Base-by-base conservation (phyloP, 2,113 vertebrate species). In the Corythornis madagascariensis region DNA sequence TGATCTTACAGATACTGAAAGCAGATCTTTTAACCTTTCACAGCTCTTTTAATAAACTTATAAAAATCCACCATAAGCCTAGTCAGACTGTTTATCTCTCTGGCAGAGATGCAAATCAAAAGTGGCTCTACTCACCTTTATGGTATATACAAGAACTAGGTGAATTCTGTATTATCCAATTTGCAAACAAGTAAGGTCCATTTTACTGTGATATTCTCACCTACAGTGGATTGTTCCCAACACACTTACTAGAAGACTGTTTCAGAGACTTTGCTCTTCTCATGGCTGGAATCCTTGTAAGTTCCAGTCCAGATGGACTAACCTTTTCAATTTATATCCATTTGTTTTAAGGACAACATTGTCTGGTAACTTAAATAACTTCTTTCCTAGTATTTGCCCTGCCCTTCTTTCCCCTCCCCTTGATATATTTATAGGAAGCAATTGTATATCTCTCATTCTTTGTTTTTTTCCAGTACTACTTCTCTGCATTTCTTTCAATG, bases 281-380 rank as follows among this genome's bases (percentile, higher is more conserved):
- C 55, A 74, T 70, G 33, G 17, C 43, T 76, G 91, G 71, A 91
- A 94, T 78, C 5, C 6, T n/a, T 45, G 76, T 85, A 43, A 88
- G 29, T 42, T 92, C 67, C 64, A 52, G 85, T 15, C 75, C 47
- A 47, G 29, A 77, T 61, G 47, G 61, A 45, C 83, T 50, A 83
- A 82, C 69, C 86, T 92, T 35, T 91, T 35, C 84, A 96, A 94
- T 95, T 90, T 95, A 95, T 96, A 96, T 90, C 90, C 93, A 86
- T 89, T 93, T 95, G 45, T 93, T 93, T 92, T 94, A 92, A 93
- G 93, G 89, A 89, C 94, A 95, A 92, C 91, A 92, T 94, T 93
- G 94, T 95, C 95, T 94, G 64, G 88, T 66, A 92, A 92, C 94
- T 88, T 70, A 95, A 96, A 96, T 96, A 95, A 93, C 88, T 74